Percentiles rank a stretch among this genome's conserved stretches.
Evolutionary conservation across 1,140 invertebrate genomes (phyloP).

Genomic region (Delia radicum): DNA sequence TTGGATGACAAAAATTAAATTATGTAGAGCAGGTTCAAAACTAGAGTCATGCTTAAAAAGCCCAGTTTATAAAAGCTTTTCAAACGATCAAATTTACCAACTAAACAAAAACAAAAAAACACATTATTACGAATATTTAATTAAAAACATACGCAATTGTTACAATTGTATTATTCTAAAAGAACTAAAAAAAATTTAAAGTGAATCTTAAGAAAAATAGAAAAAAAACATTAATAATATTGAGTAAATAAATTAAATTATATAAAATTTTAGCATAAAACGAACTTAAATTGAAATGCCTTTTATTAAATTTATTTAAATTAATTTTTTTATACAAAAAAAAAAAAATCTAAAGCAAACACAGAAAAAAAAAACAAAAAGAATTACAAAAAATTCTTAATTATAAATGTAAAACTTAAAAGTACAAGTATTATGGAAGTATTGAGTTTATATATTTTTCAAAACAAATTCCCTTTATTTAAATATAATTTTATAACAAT

Average conservation of each 20-base stretch:
- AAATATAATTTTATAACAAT: not conserved
- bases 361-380: not conserved
- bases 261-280: not conserved
- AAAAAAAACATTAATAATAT: not conserved
- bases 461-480: not conserved
- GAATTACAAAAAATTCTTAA: not conserved
- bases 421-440: conserved; percentile 16
- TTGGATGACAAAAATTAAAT: not conserved
- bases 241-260: not conserved
- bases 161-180: conserved; percentile 4
- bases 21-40: conserved; percentile 10
- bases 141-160: not conserved
- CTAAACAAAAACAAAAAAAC: not conserved
- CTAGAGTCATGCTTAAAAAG: conserved; percentile 16
- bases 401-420: not conserved
- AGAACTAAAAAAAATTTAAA: too few relatives aligned
- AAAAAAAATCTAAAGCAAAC: not conserved
- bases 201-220: too few relatives aligned
- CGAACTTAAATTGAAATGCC: conserved; percentile 22
- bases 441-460: not conserved
- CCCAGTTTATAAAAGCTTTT: not conserved
- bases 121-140: not conserved
- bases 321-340: conserved; percentile 19
- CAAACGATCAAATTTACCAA: not conserved
- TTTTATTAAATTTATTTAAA: conserved; percentile 19